phyloP scores from a whole-genome alignment of 2,888 invertebrate genomes.

The Drosophila greeni region DNA sequence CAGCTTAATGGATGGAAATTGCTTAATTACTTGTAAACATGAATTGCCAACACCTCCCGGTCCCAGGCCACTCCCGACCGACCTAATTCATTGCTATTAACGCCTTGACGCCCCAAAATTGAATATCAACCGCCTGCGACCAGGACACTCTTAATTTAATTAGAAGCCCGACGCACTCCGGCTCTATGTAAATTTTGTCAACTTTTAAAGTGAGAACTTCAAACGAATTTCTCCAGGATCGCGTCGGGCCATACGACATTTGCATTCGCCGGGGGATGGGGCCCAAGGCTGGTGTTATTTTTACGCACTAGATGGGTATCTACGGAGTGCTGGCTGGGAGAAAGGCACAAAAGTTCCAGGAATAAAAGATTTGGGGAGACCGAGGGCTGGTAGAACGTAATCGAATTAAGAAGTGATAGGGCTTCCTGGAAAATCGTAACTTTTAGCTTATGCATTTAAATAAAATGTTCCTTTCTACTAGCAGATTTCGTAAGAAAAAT shows the following conservation, averaged over 20 bases:
- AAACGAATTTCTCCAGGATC: slow-evolving; percentile 53
- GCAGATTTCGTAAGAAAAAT: background rate
- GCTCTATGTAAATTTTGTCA: slow-evolving; percentile 64
- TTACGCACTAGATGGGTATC: slow-evolving; percentile 18
- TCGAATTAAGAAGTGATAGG: slow-evolving; percentile 23
- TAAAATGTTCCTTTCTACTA: background rate
- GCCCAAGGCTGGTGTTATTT: slow-evolving; percentile 19
- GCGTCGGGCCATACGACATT: slow-evolving; percentile 53
- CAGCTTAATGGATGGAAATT: slow-evolving; percentile 51
- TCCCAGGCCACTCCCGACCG: slow-evolving; percentile 24
- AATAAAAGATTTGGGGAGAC: slow-evolving; percentile 11
- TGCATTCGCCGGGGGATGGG: slow-evolving; percentile 28
- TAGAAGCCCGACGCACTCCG: slow-evolving; percentile 48
- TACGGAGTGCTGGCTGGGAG: background rate
- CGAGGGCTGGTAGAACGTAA: slow-evolving; percentile 10
- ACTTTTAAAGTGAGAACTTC: slow-evolving; percentile 65
- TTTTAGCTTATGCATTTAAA: background rate
- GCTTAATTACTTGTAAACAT: slow-evolving; percentile 73
- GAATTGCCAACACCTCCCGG: slow-evolving; percentile 63
- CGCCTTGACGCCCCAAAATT: slow-evolving; percentile 63
- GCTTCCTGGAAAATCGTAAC: slow-evolving; percentile 1
- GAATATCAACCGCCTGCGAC: slow-evolving; percentile 57
- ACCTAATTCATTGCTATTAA: slow-evolving; percentile 65
- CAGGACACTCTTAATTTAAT: slow-evolving; percentile 66
- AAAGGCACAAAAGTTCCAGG: slow-evolving; percentile 1